Evolutionary conservation across 2,888 invertebrate genomes (phyloP), one percentile per base, ranked within the genome.

Genomic region (Campaea margaritaria): DNA sequence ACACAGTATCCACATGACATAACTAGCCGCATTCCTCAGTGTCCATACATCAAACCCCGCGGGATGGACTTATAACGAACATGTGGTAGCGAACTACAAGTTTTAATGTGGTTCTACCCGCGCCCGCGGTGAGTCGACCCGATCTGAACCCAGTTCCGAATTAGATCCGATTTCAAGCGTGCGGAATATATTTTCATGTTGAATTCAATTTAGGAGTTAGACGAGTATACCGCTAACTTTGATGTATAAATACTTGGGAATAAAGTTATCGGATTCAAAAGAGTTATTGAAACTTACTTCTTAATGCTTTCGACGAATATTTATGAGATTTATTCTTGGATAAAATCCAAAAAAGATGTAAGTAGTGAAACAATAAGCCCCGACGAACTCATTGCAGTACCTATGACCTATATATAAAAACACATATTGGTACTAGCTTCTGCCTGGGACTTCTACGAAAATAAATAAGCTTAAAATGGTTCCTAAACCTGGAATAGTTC

Each of bases 71-170:
- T 41, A 58, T 52, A 49, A 52, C 46, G 51, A 2, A 50, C 16
- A 53, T 39, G 57, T 45, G 42, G 31, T 14, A 21, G 34, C 31
- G 43, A 53, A 28, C 48, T 38, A 38, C 42, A 28, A 67, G 62
- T 67, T 67, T 64, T 64, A 67, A 67, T 67, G 55, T 47, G 55
- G 59, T 62, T 62, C 43, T 39, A 13, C 56, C 34, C 38, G 21
- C 21, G 21, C 3, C 21, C n/a, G 34, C 8, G 10, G 53, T 34
- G 27, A 43, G 54, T 31, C 52, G 41, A 50, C 14, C 36, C 59
- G 38, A 62, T 60, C 52, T 44, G 14, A 43, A 46, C 46, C 31
- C 36, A 57, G 57, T 62, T 55, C 48, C 48, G 41, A 62, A 58
- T 52, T 54, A 50, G 62, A 60, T 62, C 42, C 41, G 52, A 61